Percentiles rank a stretch among this genome's conserved stretches.
These are phyloP conservation scores for Arvicanthis niloticus DNA, from an alignment of 2,113 vertebrate species.

Conservation along the genomic window DNA sequence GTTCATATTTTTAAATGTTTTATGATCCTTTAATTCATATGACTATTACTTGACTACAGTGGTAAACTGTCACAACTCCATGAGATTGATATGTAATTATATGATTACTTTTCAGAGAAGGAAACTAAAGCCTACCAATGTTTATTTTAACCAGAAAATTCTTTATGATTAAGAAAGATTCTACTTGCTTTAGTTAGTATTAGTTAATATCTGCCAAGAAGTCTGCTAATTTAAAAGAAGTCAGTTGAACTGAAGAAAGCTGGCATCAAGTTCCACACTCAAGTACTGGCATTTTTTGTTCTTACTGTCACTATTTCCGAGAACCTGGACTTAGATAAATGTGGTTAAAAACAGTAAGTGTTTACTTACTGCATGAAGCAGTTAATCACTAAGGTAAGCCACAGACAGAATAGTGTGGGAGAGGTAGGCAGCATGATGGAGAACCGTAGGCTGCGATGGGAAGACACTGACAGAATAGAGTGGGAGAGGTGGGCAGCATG, in stretches of 20 bases:
- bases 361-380: slow-evolving; percentile 44
- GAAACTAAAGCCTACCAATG: background rate
- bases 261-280: background rate
- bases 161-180: background rate
- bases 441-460: background rate
- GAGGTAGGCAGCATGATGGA: background rate
- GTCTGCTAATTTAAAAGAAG: background rate
- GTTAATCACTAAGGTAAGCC: slow-evolving; percentile 54
- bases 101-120: slow-evolving; percentile 33
- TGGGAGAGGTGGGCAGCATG: background rate
- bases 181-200: background rate
- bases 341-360: slow-evolving; percentile 60
- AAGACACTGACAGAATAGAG: background rate
- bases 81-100: background rate
- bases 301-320: slow-evolving; percentile 47
- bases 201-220: background rate
- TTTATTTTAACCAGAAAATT: slow-evolving; percentile 31
- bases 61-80: slow-evolving; percentile 12
- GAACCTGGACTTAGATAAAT: slow-evolving; percentile 65
- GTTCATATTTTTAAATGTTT: slow-evolving; percentile 23
- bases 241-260: background rate
- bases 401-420: background rate
- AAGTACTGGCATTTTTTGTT: background rate
- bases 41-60: slow-evolving; percentile 8
- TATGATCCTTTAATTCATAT: background rate